These are phyloP conservation scores for Tyrannus savana DNA, from an alignment of 2,113 vertebrate species.

Conservation along the genomic window DNA sequence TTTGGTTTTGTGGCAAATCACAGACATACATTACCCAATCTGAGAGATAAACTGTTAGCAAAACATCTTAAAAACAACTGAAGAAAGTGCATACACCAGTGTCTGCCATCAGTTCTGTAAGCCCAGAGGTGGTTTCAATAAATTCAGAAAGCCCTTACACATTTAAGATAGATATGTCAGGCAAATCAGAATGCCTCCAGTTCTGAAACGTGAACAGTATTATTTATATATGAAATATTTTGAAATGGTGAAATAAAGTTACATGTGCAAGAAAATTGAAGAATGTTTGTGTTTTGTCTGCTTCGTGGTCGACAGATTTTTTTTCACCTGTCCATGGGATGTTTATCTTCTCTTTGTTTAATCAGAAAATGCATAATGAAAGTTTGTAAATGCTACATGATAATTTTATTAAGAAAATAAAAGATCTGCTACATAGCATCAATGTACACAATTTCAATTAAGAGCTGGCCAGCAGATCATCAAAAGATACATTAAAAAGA, in stretches of 20 bases:
- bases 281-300: neutral
- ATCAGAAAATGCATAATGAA: neutral
- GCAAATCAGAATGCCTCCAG: neutral
- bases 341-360: neutral
- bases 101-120: neutral
- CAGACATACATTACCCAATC: neutral
- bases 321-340: neutral
- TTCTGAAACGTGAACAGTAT: neutral
- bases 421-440: neutral
- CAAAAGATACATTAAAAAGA: neutral
- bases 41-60: neutral
- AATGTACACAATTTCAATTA: neutral
- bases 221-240: neutral
- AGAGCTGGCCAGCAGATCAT: neutral
- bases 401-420: neutral
- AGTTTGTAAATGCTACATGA: neutral
- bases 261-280: neutral
- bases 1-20: neutral
- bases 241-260: neutral
- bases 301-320: neutral
- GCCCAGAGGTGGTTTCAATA: neutral
- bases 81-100: neutral
- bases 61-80: neutral
- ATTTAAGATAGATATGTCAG: neutral
- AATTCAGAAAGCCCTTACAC: neutral